phyloP scores from a whole-genome alignment of 2,113 vertebrate genomes.

The Xiphorhynchus elegans region DNA sequence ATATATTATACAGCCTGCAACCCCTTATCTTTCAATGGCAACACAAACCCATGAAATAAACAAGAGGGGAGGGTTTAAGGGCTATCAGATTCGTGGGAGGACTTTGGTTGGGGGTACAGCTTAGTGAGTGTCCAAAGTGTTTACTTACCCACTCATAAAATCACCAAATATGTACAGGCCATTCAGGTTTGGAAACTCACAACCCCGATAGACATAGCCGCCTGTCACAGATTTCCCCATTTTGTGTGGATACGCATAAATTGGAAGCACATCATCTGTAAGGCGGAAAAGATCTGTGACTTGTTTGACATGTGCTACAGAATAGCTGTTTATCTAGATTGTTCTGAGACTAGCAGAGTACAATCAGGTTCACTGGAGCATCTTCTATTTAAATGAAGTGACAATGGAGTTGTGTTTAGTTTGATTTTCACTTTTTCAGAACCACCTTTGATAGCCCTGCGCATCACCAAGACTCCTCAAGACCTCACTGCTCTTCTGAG shows the following conservation, averaged over 20 bases:
- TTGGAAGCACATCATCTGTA: constrained; percentile 91
- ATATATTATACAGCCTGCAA: background rate
- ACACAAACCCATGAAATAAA: background rate
- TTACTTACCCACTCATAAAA: constrained; percentile 96
- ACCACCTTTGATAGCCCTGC: background rate
- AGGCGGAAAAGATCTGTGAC: background rate
- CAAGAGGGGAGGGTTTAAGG: background rate
- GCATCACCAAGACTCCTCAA: background rate
- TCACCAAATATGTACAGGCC: constrained; percentile 97
- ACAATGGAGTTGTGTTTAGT: background rate
- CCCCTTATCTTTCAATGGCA: background rate
- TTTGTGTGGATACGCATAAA: constrained; percentile 93
- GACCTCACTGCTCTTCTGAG: background rate
- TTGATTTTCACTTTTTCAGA: background rate
- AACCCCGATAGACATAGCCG: constrained; percentile 93
- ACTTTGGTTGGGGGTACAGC: background rate
- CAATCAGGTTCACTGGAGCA: background rate
- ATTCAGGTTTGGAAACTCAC: constrained; percentile 92
- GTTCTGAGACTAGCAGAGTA: background rate
- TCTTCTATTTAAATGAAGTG: background rate
- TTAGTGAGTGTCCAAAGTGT: background rate
- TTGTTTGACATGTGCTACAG: background rate
- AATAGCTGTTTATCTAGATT: background rate
- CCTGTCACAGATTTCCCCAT: constrained; percentile 94
- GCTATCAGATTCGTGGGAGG: background rate